Conservation (phyloP, 2,113 vertebrate species). For the Orthochromis malagaraziensis region DNA sequence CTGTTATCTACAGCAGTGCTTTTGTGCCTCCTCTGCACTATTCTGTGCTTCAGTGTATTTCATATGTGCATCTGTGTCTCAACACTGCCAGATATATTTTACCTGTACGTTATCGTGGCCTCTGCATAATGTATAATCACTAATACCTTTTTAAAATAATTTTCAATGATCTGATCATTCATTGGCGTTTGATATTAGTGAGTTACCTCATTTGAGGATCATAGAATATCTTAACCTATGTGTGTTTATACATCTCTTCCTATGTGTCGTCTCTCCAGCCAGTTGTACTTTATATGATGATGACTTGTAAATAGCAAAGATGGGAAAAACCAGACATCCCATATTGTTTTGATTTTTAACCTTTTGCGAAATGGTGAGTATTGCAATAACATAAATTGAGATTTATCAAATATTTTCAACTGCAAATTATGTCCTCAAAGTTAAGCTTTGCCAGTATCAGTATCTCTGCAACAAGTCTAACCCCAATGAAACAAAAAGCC, state of each 20-base stretch:
- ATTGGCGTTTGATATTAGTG: not conserved
- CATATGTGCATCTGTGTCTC: not conserved
- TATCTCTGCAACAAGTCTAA: not conserved
- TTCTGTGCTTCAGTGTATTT: not conserved
- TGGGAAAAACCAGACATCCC: not conserved
- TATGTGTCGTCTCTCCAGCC: not conserved
- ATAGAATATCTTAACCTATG: not conserved
- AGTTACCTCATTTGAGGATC: not conserved
- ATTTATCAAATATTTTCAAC: not conserved
- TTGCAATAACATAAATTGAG: not conserved
- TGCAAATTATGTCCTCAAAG: not conserved
- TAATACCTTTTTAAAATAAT: not conserved
- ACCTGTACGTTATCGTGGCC: not conserved
- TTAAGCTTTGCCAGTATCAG: not conserved
- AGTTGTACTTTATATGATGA: not conserved
- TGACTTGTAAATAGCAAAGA: not conserved
- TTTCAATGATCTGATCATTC: not conserved
- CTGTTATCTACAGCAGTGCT: not conserved
- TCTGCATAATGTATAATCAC: not conserved
- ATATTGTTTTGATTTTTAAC: too few species aligned
- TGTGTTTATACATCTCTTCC: not conserved
- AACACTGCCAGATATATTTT: not conserved
- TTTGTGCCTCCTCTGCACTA: not conserved
- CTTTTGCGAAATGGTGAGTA: rapidly evolving
- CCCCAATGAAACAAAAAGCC: not conserved